phyloP scores from a whole-genome alignment of 2,113 vertebrate genomes.

The Prunella fulvescens region DNA sequence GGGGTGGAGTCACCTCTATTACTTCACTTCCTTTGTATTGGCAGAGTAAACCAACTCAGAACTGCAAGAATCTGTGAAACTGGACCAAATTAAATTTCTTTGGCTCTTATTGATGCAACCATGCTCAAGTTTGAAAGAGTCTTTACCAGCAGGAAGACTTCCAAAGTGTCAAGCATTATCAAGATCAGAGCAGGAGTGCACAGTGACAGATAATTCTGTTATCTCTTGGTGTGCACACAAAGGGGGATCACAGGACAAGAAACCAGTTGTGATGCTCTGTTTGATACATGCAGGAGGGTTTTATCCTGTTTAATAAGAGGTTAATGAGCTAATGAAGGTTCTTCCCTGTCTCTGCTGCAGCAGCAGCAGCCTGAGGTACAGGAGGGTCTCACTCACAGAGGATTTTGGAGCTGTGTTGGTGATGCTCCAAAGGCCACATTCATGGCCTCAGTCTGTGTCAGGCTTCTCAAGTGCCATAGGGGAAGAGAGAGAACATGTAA shows the following conservation, averaged over 20 bases:
- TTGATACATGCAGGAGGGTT: background rate
- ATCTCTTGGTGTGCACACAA: background rate
- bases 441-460: background rate
- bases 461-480: background rate
- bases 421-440: background rate
- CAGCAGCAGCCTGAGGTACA: background rate
- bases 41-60: background rate
- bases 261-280: background rate
- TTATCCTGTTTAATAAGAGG: background rate
- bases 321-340: background rate
- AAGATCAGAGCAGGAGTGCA: background rate
- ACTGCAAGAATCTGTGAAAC: background rate
- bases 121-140: background rate
- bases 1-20: background rate
- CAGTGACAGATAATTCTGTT: background rate
- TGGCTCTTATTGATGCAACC: background rate
- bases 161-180: background rate
- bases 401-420: background rate
- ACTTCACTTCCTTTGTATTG: background rate
- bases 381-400: background rate
- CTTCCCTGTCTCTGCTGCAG: background rate
- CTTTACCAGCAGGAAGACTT: background rate
- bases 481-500: background rate
- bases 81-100: background rate
- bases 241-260: background rate